Evolutionary conservation across 2,113 vertebrate genomes (phyloP).

Genomic region (Camarhynchus parvulus): DNA sequence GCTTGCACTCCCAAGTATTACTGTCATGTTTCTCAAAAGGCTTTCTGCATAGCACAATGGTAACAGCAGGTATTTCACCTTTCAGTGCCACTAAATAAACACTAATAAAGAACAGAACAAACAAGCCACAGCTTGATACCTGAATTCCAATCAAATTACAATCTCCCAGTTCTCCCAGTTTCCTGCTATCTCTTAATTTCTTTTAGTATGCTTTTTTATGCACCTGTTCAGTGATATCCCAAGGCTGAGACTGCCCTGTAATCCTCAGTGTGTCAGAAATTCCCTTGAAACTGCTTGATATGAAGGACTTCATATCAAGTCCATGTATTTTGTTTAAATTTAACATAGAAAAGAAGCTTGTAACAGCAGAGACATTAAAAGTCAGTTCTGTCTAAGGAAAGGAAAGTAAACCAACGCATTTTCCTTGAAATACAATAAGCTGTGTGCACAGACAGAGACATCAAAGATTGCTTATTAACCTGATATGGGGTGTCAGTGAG

Average conservation of each 20-base stretch:
- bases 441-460: neutral
- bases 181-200: neutral
- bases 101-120: neutral
- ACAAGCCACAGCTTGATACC: neutral
- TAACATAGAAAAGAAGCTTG: neutral
- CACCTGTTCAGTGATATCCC: neutral
- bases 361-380: neutral
- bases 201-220: neutral
- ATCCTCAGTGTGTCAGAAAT: neutral
- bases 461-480: neutral
- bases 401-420: neutral
- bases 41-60: neutral
- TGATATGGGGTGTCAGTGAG: neutral
- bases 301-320: neutral
- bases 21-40: neutral
- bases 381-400: neutral
- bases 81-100: neutral
- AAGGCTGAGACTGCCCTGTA: neutral
- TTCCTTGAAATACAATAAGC: neutral
- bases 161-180: neutral
- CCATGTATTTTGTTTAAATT: neutral
- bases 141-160: neutral
- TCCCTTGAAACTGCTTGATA: neutral
- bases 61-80: neutral
- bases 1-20: neutral